A percentile compares a stretch with the other conserved stretches of the same genome.
These are phyloP conservation scores for Athalia cordata DNA, from an alignment of 2,888 invertebrate species.

Conservation along the genomic window DNA sequence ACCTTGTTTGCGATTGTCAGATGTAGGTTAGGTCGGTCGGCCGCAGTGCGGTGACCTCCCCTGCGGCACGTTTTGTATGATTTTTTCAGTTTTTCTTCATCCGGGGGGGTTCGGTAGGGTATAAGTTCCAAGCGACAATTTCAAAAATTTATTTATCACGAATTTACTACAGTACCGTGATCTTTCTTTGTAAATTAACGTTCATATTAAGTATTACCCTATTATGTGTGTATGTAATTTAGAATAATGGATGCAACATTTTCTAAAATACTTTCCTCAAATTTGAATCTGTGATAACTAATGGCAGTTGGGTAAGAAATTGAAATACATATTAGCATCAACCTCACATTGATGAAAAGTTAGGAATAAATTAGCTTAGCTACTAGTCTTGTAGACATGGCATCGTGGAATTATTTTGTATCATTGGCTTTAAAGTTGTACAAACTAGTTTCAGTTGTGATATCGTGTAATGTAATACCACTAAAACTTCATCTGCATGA, in stretches of 20 bases:
- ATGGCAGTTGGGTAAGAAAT: background rate
- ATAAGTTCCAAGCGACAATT: background rate
- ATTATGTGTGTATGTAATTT: slow-evolving; percentile 21
- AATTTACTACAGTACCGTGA: background rate
- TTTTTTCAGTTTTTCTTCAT: slow-evolving; percentile 46
- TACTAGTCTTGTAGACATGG: background rate
- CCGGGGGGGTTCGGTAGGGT: background rate
- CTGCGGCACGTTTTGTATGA: slow-evolving; percentile 55
- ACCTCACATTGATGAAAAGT: background rate
- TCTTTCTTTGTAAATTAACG: background rate
- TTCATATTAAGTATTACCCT: slow-evolving; percentile 1
- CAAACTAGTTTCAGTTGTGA: too few species aligned
- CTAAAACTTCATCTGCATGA: too few species aligned
- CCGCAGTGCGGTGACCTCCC: slow-evolving; percentile 65
- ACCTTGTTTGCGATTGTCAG: slow-evolving; percentile 60
- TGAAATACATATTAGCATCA: background rate
- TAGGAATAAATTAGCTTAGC: background rate
- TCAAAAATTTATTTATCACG: background rate
- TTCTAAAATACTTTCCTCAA: background rate
- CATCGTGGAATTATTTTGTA: too few species aligned
- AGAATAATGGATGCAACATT: slow-evolving; percentile 29
- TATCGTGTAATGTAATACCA: too few species aligned
- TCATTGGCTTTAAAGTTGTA: too few species aligned
- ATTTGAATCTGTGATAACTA: background rate
- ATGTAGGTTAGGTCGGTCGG: slow-evolving; percentile 70